Conservation (phyloP, 2,888 invertebrate genomes). For the Tuta absoluta region DNA sequence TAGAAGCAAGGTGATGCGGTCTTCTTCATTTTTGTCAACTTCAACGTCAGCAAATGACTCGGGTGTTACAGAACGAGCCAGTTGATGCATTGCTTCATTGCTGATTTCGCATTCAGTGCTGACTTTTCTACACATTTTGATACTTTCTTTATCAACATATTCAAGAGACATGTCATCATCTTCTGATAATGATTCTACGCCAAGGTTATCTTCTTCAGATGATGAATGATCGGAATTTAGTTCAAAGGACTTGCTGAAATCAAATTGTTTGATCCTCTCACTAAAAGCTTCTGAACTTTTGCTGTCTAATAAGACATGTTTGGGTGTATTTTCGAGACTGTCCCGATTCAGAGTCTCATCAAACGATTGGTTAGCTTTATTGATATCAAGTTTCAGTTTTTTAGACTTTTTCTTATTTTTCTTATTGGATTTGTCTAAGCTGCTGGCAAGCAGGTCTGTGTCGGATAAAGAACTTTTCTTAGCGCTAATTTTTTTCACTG, state of each 20-base stretch:
- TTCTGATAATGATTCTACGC: slow-evolving; percentile 47
- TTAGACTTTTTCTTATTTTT: slow-evolving; percentile 51
- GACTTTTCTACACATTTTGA: slow-evolving; percentile 33
- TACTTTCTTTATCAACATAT: slow-evolving; percentile 41
- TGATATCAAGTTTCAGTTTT: slow-evolving; percentile 64
- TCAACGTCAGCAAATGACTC: slow-evolving; percentile 72
- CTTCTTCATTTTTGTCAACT: slow-evolving; percentile 64
- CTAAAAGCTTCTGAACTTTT: slow-evolving; percentile 60
- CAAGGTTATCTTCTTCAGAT: slow-evolving; percentile 11
- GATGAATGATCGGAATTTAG: slow-evolving; percentile 51
- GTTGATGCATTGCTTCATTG: slow-evolving; percentile 38
- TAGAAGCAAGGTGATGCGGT: slow-evolving; percentile 53
- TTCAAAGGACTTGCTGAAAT: slow-evolving; percentile 67
- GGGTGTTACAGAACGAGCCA: slow-evolving; percentile 53
- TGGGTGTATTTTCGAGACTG: slow-evolving; percentile 69
- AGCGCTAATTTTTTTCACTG: slow-evolving; percentile 51
- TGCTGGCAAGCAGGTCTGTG: slow-evolving; percentile 56
- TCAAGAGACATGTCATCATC: slow-evolving; percentile 56
- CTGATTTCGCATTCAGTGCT: slow-evolving; percentile 28
- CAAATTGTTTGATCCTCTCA: slow-evolving; percentile 56
- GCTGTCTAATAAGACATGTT: slow-evolving; percentile 60
- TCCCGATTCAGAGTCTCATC: slow-evolving; percentile 41
- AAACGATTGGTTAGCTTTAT: slow-evolving; percentile 61
- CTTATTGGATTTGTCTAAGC: slow-evolving; percentile 37
- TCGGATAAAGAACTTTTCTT: slow-evolving; percentile 68